These are phyloP conservation scores for Bos javanicus DNA, from an alignment of 2,113 vertebrate genomes.

Conservation along the genomic window DNA sequence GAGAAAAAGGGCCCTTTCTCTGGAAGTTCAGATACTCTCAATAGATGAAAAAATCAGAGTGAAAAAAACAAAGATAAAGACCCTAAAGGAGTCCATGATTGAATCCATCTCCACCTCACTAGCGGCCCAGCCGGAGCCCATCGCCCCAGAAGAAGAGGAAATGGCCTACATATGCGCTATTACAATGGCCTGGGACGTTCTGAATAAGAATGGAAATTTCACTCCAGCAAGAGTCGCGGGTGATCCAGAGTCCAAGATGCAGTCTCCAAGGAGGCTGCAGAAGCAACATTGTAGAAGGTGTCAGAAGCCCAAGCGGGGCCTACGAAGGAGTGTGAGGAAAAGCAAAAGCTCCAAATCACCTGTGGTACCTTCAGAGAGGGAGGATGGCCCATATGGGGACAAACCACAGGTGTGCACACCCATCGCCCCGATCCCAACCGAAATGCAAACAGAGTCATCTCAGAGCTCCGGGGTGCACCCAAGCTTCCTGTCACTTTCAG, in stretches of 20 bases:
- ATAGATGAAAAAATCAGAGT: not conserved
- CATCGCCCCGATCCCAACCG: rapidly evolving
- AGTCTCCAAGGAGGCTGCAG: not conserved
- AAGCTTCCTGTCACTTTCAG: not conserved
- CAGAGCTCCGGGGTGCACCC: not conserved
- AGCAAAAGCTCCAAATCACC: not conserved
- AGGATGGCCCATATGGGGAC: not conserved
- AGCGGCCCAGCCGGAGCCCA: not conserved
- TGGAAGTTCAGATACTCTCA: not conserved
- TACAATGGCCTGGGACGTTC: not conserved
- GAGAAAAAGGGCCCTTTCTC: not conserved
- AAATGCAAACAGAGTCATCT: not conserved
- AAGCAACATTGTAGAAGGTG: not conserved
- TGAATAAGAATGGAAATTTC: not conserved
- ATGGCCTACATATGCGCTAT: not conserved
- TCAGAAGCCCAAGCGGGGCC: not conserved
- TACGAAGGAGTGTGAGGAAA: not conserved
- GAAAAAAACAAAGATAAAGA: not conserved
- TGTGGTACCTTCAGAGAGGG: not conserved
- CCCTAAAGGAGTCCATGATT: not conserved
- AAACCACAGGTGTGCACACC: not conserved
- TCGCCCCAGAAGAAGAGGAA: not conserved
- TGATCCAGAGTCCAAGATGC: not conserved
- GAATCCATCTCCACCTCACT: not conserved
- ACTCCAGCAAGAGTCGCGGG: not conserved